Conservation (phyloP, 1,140 invertebrate genomes). For the Zaprionus ghesquierei region DNA sequence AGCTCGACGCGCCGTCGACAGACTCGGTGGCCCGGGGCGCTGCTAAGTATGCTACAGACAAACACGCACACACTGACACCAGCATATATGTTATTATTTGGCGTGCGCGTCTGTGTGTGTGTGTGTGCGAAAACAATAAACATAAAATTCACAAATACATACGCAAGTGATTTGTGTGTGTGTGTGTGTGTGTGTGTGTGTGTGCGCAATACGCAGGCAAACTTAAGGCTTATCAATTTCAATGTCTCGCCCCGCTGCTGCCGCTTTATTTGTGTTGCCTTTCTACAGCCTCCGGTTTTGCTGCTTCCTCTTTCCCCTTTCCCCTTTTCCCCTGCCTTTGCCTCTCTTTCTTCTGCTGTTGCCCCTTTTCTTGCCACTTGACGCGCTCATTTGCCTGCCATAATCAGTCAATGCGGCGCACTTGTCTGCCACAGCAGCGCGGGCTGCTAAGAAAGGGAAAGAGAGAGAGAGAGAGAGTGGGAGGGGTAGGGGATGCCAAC, state of each 20-base stretch:
- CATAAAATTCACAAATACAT: slow-evolving; percentile 63
- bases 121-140: slow-evolving; percentile 64
- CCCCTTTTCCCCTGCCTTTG: background rate
- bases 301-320: background rate
- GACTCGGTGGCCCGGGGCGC: background rate
- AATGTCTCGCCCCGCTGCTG: slow-evolving; percentile 25
- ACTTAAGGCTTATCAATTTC: slow-evolving; percentile 72
- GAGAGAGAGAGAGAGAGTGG: background rate
- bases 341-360: background rate
- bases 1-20: background rate
- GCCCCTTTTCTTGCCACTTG: slow-evolving; percentile 21
- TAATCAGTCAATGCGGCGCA: slow-evolving; percentile 71
- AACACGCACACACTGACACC: background rate
- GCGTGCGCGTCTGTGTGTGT: background rate
- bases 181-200: slow-evolving; percentile 8
- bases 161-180: slow-evolving; percentile 6
- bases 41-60: slow-evolving; percentile 36
- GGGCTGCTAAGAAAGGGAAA: background rate
- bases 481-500: background rate
- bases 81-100: slow-evolving; percentile 12
- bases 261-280: background rate
- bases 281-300: background rate
- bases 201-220: slow-evolving; percentile 8
- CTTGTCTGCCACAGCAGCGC: slow-evolving; percentile 28
- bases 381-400: slow-evolving; percentile 62